Base-by-base conservation (phyloP, 2,797 vertebrate species). In the Amphiprion clarkii region DNA sequence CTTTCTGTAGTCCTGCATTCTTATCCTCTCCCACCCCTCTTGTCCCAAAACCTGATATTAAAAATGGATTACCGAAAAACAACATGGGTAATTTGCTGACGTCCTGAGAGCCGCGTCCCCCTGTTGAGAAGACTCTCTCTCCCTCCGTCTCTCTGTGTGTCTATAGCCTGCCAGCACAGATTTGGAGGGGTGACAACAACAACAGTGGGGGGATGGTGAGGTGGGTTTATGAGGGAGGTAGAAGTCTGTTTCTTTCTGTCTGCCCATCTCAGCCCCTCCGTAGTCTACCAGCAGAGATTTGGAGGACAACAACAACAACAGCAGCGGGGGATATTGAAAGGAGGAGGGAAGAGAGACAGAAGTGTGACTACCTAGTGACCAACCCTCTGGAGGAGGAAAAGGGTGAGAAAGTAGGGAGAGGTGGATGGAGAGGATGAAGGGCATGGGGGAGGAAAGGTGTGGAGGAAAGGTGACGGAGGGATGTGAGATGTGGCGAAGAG, bases 61-160 rank as follows among this genome's bases (percentile, higher is more conserved):
- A 93, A 92, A 93, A 94, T 65, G 91, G 94, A 94, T 94, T 92
- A 94, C 79, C 4, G 52, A 71, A 78, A 91, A 92, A 89, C 84
- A 89, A 90, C 91, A 79, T 81, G 79, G 84, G 79, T 76, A 86
- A 91, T 93, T 91, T 94, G 91, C 92, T 91, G 86, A 82, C 72
- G 7, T 82, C 84, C 79, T 76, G 67, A 85, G 83, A 88, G 86
- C 79, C 62, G 8, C n/a, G 27, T 76, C 13, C 72, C 75, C 82
- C 83, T 62, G 76, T 78, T 36, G 81, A 60, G 71, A 85, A 58
- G 27, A 74, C 60, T 87, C 82, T 80, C 82, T 48, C 77, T 67
- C 29, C 48, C 40, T 55, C 52, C 68, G 10, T 79, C 61, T 60
- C 29, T 67, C 23, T 55, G 3, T 65, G 23, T 39, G 36, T 67